Evolutionary conservation across 2,888 invertebrate genomes (phyloP), one percentile per base, ranked within the genome.

Genomic region (Microctonus brassicae): DNA sequence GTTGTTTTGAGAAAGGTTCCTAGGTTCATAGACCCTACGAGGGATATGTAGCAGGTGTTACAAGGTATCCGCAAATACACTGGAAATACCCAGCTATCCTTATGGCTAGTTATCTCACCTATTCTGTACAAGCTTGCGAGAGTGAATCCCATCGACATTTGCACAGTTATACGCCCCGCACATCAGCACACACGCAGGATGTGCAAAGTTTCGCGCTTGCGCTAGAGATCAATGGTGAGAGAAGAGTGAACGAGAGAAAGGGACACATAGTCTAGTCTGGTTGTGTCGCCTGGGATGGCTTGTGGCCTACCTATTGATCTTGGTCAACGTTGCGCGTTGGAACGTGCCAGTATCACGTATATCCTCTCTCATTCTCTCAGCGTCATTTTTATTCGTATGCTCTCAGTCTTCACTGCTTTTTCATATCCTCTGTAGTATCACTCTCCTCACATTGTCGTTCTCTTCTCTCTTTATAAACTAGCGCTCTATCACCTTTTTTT

Each of bases 261-360:
- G 20, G 20, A 63, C 34, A 70, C 70, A 71, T 66, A 69, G 70
- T 64, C 73, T 67, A 61, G 69, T 58, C 69, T 70, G 72, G 69
- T 73, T 81, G 79, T 84, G 84, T 84, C 81, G 84, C 83, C 81
- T 81, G 84, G 83, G 83, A 82, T 82, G 81, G 80, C 78, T 81
- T 79, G 82, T 79, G 83, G 79, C 78, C 80, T 80, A 80, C 79
- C 84, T 85, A 85, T 85, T 84, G 84, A 85, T 85, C 84, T 84
- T 84, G 84, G 85, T 79, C 79, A 80, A 80, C 81, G 80, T 84
- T 79, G 81, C 80, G 80, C 76, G 76, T 77, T 77, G 76, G 79
- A 81, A 81, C 78, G 75, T 76, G 77, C 73, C 74, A 61, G 71
- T 68, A 68, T 47, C 58, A 67, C 42, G 67, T 67, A 58, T 24